Evolutionary conservation across 1,140 invertebrate genomes (phyloP), one percentile per base, ranked within the genome.

Genomic region (Dolichoris vasculosae): DNA sequence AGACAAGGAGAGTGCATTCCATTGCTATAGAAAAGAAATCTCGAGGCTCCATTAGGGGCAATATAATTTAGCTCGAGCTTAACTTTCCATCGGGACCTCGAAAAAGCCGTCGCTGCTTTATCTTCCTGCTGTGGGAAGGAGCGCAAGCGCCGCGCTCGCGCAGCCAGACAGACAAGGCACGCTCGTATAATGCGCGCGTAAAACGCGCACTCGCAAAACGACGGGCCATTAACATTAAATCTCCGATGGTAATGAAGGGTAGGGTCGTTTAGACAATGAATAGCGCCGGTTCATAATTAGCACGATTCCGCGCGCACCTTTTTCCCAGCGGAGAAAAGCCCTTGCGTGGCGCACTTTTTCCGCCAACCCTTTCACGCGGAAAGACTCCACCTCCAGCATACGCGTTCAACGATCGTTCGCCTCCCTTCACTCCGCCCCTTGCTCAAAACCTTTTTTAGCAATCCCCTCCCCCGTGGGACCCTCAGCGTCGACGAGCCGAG

Each of bases 221-320:
- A 86, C 85, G 80, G 26, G 26, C 85, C 81, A 86, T 86, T 83
- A 86, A 83, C 81, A 86, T 86, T 86, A 86, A 86, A 86, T 86
- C 85, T 81, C 76, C 76, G 85, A 86, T 86, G 85, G 85, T 86
- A 86, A 86, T 86, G 81, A 86, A 86, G 85, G 81, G 38, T 71
- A 83, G 85, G 81, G 75, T 86, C 81, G 85, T 86, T 86, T 83
- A 83, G 81, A 83, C 81, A 83, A 86, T 83, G 85, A 86, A 86
- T 86, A 86, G 84, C 69, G 79, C 84, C 73, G 80, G 55, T 38
- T 86, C 81, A 76, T 86, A 83, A 86, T 83, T 86, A 86, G 85
- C 75, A 76, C 81, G 81, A 76, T 75, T 82, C 79, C n/a, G 8
- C 55, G 15, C 55, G 71, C 71, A 67, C 26, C 69, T 46, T 85